Base-by-base conservation (phyloP, 2,888 invertebrate species). In the Cybosia mesomella region DNA sequence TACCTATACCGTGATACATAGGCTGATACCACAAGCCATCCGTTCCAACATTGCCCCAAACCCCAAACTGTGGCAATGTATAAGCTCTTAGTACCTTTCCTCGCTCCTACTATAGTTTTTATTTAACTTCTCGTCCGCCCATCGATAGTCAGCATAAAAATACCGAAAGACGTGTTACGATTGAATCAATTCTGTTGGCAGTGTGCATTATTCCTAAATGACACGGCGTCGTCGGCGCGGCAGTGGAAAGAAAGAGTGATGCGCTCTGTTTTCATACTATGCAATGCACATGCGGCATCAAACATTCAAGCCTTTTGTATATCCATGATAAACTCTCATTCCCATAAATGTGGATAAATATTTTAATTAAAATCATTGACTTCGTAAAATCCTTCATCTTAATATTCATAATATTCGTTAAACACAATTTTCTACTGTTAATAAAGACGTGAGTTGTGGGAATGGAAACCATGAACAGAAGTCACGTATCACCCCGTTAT, bases 401-500 rank as follows among this genome's bases (percentile, higher is more conserved):
- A 9, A 49, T 49, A n/a, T n/a, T n/a, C 49, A 49, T 49, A 49
- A 43, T 43, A 43, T 8, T 22, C 10, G 21, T 54, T 64, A 61
- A 64, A 61, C 53, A 59, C 64, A 70, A 61, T 70, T 67, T 67
- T 58, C 39, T 61, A 74, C 75, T 71, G 67, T 73, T 76, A 76
- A 74, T 76, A 76, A 75, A 79, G 72, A 71, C 71, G 67, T 79
- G 75, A 79, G 81, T 59, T 67, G 69, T 64, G 62, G 69, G 71
- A 77, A 79, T 81, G 74, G 72, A 72, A 74, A 36, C 66, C 64
- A 54, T 70, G 72, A 63, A 70, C 74, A 74, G 74, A 70, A 82
- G 82, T 80, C 80, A 82, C 81, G 80, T 82, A 76, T 66, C 39
- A 67, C 58, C 39, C 49, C 64, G 67, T 28, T 67, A 60, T 71